These are phyloP conservation scores for Oncorhynchus kisutch DNA, from an alignment of 2,113 vertebrate genomes.

Conservation along the genomic window DNA sequence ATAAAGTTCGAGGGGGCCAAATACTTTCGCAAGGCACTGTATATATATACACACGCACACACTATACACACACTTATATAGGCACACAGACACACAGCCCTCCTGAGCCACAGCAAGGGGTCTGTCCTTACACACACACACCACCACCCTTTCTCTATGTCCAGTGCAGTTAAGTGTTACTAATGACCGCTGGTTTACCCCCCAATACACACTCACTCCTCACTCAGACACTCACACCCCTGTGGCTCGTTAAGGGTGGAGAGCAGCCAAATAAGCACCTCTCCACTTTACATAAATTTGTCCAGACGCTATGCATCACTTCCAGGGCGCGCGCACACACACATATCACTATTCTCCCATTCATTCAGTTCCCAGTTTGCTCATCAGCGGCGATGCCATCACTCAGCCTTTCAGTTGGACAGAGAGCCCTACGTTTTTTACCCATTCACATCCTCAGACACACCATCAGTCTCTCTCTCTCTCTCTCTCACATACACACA, in stretches of 20 bases:
- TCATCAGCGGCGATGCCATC: constrained; percentile 51
- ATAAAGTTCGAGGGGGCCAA: too few relatives aligned
- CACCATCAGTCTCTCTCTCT: neutral
- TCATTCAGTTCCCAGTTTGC: constrained; percentile 50
- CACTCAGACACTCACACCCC: constrained; percentile 58
- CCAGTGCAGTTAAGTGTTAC: constrained; percentile 54
- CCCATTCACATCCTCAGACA: neutral
- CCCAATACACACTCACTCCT: constrained; percentile 4
- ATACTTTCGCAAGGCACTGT: too few relatives aligned
- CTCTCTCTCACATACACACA: neutral
- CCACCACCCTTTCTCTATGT: neutral
- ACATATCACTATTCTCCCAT: constrained; percentile 34
- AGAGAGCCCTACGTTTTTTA: constrained; percentile 11
- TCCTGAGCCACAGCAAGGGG: neutral
- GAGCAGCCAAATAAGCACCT: constrained; percentile 75
- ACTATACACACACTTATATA: neutral
- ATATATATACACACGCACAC: too few relatives aligned
- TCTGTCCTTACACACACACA: neutral
- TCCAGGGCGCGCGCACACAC: constrained; percentile 33
- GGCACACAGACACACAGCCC: neutral
- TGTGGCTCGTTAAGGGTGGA: constrained; percentile 76
- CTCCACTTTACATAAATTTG: constrained; percentile 81
- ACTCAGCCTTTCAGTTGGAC: constrained; percentile 47
- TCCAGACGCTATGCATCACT: constrained; percentile 71
- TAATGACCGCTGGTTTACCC: constrained; percentile 49